Evolutionary conservation across 1,140 invertebrate species (phyloP), one percentile per base, ranked within the genome.

Genomic region (Zaprionus taronus): DNA sequence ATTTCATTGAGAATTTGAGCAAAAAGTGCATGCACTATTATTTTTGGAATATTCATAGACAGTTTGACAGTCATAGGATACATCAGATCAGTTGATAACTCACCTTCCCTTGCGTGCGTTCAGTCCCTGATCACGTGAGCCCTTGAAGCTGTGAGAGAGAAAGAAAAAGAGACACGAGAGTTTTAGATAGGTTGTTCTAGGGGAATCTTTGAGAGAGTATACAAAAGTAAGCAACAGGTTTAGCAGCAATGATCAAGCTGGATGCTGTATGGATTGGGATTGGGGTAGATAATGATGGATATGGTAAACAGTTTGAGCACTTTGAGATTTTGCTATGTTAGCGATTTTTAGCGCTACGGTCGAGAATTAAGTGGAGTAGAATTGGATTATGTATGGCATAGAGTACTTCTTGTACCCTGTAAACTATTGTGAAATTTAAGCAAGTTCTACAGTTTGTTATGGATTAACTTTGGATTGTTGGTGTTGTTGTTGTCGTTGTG

Each of bases 131-230:
- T 94, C 94, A 41, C 93, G 91, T 11, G 94, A 94, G 70, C 94
- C 94, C 91, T 94, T 94, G 93, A 94, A 94, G 92, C 94, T 94
- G 92, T 80, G 89, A 28, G 53, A 44, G 3, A 36, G 72, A 7
- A 51, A 61, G 53, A 55, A 44, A 55, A 44, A 65, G 15, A 22
- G 7, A 60, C 24, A 26, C 24, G 24, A 22, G 9, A 12, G 41
- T 31, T 22, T 61, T 62, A 57, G 34, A 36, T 5, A 38, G 28
- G 5, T 22, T 67, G 1, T 17, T 1, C 24, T 11, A n/a, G 9
- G 2, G 28, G 2, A 20, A 44, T 28, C 6, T 26, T 22, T 36
- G 5, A 26, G 17, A 4, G 6, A 4, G 6, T 2, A 26, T 17
- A 53, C 17, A 31, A 38, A 36, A 72, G 49, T 36, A 73, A 78